A percentile compares a stretch with the other conserved stretches of the same genome.
phyloP scores from a whole-genome alignment of 2,113 vertebrate genomes.

The Lepisosteus osseus region DNA sequence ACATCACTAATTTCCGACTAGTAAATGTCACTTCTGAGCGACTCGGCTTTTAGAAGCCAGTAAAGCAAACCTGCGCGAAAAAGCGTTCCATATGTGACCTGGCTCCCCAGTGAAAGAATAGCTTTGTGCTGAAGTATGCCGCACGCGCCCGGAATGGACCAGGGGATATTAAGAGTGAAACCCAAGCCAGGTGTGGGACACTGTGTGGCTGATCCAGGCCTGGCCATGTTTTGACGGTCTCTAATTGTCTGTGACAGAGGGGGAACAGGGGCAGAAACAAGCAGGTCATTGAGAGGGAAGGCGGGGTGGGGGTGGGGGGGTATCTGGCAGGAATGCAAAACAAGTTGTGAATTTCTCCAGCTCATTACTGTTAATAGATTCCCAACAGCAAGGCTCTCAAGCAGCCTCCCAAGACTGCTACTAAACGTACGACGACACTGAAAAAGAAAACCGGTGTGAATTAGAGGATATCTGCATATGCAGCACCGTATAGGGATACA shows the following conservation, averaged over 20 bases:
- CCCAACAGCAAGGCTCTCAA: neutral
- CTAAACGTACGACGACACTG: no score
- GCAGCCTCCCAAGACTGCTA: no score
- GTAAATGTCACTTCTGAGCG: conserved; percentile 24
- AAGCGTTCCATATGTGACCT: conserved; percentile 63
- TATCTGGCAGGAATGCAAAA: conserved; percentile 36
- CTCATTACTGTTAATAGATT: conserved; percentile 42
- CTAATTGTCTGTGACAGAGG: conserved; percentile 58
- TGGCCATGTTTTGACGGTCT: conserved; percentile 52
- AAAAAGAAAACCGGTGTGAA: no score
- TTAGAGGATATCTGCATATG: no score
- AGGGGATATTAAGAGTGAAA: neutral
- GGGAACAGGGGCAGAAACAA: conserved; percentile 22
- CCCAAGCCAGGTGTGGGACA: no score
- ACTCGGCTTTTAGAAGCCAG: conserved; percentile 23
- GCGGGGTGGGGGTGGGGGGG: conserved; percentile 14
- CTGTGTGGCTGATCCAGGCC: conserved; percentile 13
- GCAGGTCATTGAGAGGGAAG: neutral
- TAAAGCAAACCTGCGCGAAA: conserved; percentile 34
- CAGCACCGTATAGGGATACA: no score
- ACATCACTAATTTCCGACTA: conserved; percentile 10
- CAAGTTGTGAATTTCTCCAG: conserved; percentile 41
- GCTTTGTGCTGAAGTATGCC: conserved; percentile 61
- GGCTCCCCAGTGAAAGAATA: conserved; percentile 61
- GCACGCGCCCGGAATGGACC: conserved; percentile 38